Base-by-base conservation (phyloP, 2,888 invertebrate species). In the Kryphioiulus occultus region DNA sequence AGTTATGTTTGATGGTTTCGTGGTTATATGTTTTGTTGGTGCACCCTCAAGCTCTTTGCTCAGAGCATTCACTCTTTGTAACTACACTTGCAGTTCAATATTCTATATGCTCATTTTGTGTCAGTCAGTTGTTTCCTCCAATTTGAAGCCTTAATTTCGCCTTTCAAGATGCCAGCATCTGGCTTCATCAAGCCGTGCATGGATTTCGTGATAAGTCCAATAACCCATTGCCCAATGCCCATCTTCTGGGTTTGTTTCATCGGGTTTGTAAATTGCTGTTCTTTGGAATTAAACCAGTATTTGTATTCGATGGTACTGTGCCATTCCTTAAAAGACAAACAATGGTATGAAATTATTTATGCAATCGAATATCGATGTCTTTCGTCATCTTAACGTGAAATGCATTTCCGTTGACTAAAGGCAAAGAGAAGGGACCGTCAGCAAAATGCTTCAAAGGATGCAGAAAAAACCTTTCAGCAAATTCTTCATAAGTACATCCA, bases 251-350 rank as follows among this genome's bases (percentile, higher is more conserved):
- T 44, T 94, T 99, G 83, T 99, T 98, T 91, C 96, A 97, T 91
- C 94, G 99, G 44, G 94, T 99, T 85, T 99, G 99, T 92, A 99
- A 99, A 93, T 93, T 99, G 86, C 93, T 99, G 78, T 98, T 96
- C 92, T 99, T 97, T 92, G 95, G 96, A 91, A 97, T 99, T 89
- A 97, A 97, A 90, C 99, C 99, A 0, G 95, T 99, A 1, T 99
- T 99, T 93, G 97, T 99, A 12, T 99, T 99, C 93, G 99, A 99
- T 94, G 99, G 99, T 35, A 96, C 95, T 82, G 96, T 97, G 86
- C 99, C 99, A 22, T 94, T 94, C 88, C 94, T 99, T 68, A 99
- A 99, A 93, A 95, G 94, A 90, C 96, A 97, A 92, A 98, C 98
- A 15, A 95, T 98, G 93, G 98, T 97, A 93, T 94, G 94, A 85